Evolutionary conservation across 1,140 invertebrate species (phyloP), one percentile per base, ranked within the genome.

Genomic region (Asobara japonica): DNA sequence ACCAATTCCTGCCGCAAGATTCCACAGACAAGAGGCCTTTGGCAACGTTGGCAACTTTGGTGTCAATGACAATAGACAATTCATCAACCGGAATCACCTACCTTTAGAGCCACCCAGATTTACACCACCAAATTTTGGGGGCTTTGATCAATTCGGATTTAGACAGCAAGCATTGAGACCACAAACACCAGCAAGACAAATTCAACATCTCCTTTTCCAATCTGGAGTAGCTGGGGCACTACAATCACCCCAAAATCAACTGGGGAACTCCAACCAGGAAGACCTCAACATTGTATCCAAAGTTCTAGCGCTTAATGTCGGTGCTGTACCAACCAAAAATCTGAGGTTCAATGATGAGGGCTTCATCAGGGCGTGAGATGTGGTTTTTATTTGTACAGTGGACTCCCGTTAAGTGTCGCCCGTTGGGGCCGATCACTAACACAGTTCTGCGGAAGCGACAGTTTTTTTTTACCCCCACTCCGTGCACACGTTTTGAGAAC

Each of bases 221-320:
- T 91, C 91, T 29, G 91, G 90, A 11, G 88, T 93, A 69, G 87
- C 88, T 6, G 79, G 76, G 0, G 83, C 86, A 11, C 71, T 87
- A 30, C 77, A 45, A 45, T 45, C 41, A 3, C 41, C 41, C n/a
- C 8, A 79, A 8, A 81, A 74, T 4, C 76, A 76, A 0, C 84
- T 79, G 7, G 82, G 84, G 0, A 79, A 74, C 41, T 88, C 88
- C 75, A 88, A 88, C 38, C 90, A 91, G 72, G 91, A 93, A 85
- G 93, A 94, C 79, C 87, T 94, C 27, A 94, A 93, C 80, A 93
- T 95, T 73, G 92, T 95, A 16, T 93, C 92, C 16, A 94, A 94
- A 86, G 92, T 95, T 41, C 84, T 95, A 69, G 92, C 93, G 18
- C 85, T 94, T 33, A 93, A 94, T 82, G 93, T 94, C 75, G 92